A percentile compares a stretch with the other conserved stretches of the same genome.
These are phyloP conservation scores for Lasioglossum zephyrum DNA, from an alignment of 2,888 invertebrate species.

Conservation along the genomic window DNA sequence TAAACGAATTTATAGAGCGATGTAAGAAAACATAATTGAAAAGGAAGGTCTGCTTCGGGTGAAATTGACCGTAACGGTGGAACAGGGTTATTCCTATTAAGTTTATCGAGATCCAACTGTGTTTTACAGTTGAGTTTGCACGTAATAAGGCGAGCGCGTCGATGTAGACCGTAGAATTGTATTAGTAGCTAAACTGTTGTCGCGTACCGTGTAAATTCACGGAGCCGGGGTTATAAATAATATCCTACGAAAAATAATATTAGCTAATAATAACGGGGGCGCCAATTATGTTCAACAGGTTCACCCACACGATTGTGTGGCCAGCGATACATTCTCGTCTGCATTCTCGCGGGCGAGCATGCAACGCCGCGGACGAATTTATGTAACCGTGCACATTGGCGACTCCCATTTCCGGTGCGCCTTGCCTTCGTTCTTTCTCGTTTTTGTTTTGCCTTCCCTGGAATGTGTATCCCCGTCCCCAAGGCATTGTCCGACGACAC, in stretches of 20 bases:
- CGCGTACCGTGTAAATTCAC: conserved; percentile 21
- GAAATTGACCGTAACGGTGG: neutral
- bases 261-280: conserved; percentile 62
- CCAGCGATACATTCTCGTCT: conserved; percentile 49
- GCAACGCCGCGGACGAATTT: conserved; percentile 50
- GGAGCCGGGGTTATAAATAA: conserved; percentile 55
- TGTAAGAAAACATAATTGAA: neutral
- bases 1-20: neutral
- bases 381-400: conserved; percentile 49
- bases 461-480: neutral
- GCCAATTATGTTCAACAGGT: conserved; percentile 63
- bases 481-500: conserved; percentile 11
- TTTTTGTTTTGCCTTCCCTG: conserved; percentile 10
- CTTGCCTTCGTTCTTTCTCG: conserved; percentile 28
- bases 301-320: conserved; percentile 58
- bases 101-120: neutral
- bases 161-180: neutral
- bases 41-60: neutral
- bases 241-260: conserved; percentile 53
- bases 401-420: conserved; percentile 56
- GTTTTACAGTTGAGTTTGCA: neutral
- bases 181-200: conserved; percentile 17
- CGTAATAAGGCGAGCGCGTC: neutral
- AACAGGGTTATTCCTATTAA: neutral
- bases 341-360: conserved; percentile 38